Percentiles rank a stretch among this genome's conserved stretches.
phyloP scores from a whole-genome alignment of 2,888 invertebrate genomes.

The Malacosoma neustria region DNA sequence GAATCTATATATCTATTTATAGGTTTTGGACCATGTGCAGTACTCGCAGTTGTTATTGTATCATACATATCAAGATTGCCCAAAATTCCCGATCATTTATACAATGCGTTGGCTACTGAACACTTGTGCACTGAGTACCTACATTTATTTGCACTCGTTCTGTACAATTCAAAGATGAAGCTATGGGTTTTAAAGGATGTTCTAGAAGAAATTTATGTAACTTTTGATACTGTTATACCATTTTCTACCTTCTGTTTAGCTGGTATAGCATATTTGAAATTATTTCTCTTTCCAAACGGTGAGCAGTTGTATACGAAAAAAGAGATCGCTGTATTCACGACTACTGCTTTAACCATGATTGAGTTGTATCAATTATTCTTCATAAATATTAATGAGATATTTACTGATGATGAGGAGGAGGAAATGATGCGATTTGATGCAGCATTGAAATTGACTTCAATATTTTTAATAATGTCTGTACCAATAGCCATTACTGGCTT shows the following conservation, averaged over 20 bases:
- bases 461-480: slow-evolving; percentile 18
- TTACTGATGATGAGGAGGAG: background rate
- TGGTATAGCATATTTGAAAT: slow-evolving; percentile 17
- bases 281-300: slow-evolving; percentile 17
- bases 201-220: slow-evolving; percentile 3
- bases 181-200: background rate
- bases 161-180: background rate
- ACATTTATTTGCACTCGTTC: slow-evolving; percentile 1
- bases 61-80: background rate
- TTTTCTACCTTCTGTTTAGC: slow-evolving; percentile 13
- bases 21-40: background rate
- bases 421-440: background rate
- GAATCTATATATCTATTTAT: background rate
- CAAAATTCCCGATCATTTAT: background rate
- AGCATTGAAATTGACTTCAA: slow-evolving; percentile 14
- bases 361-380: slow-evolving; percentile 12
- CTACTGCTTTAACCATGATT: slow-evolving; percentile 10
- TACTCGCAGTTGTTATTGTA: background rate
- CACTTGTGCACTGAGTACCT: background rate
- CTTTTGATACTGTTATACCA: slow-evolving; percentile 13
- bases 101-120: background rate
- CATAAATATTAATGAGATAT: background rate
- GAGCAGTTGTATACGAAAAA: slow-evolving; percentile 16
- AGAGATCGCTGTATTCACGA: slow-evolving; percentile 12
- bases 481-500: slow-evolving; percentile 11